phyloP scores from a whole-genome alignment of 2,888 invertebrate species.

The Herminia tarsipennalis region DNA sequence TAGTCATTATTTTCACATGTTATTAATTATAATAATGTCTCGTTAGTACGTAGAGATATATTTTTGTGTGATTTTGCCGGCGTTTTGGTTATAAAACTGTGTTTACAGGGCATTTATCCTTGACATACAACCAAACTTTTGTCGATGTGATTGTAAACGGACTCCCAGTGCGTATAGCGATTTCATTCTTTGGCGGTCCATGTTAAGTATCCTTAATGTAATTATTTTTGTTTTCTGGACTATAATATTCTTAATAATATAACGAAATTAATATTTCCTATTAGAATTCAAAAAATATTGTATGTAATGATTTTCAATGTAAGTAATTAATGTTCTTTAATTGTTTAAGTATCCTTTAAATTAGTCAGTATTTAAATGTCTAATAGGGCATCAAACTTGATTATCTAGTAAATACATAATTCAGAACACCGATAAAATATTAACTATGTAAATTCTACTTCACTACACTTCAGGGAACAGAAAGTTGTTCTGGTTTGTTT shows the following conservation, averaged over 20 bases:
- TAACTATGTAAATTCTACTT: too few species aligned
- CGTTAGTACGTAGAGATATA: not conserved
- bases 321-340: too few species aligned
- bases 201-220: not conserved
- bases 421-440: too few species aligned
- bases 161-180: constrained; percentile 26
- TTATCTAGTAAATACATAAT: too few species aligned
- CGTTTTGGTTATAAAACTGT: constrained; percentile 71
- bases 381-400: too few species aligned
- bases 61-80: constrained; percentile 54
- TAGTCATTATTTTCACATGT: constrained; percentile 17
- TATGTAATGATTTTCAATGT: too few species aligned
- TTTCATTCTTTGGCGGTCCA: constrained; percentile 2
- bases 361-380: too few species aligned
- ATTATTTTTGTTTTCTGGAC: not conserved
- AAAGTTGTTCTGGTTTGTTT: too few species aligned
- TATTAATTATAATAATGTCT: constrained; percentile 21
- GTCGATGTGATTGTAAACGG: constrained; percentile 7
- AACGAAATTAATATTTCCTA: too few species aligned
- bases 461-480: too few species aligned
- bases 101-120: constrained; percentile 67
- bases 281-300: too few species aligned
- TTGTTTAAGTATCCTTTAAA: too few species aligned
- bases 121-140: constrained; percentile 46
- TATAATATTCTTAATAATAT: not conserved